A percentile compares a stretch with the other conserved stretches of the same genome.
Evolutionary conservation across 2,113 vertebrate species (phyloP).

Genomic region (Calyptomena viridis): DNA sequence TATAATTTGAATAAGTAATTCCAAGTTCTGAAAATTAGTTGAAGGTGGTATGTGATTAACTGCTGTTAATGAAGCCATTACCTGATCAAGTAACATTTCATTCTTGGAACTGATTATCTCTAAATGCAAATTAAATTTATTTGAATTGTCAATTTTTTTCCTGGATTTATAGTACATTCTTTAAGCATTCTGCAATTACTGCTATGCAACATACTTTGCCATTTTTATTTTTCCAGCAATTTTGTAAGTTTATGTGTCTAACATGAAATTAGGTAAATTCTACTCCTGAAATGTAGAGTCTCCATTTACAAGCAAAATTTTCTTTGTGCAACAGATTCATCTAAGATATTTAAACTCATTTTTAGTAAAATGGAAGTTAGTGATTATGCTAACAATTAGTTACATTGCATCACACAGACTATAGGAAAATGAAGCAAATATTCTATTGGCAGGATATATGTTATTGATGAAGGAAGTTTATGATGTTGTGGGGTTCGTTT

Average conservation of each 20-base stretch:
- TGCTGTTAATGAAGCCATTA: conserved; percentile 72
- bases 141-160: conserved; percentile 54
- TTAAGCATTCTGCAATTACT: background rate
- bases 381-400: background rate
- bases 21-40: conserved; percentile 68
- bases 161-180: background rate
- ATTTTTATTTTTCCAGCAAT: background rate
- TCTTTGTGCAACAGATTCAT: background rate
- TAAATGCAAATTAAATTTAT: conserved; percentile 73
- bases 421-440: background rate
- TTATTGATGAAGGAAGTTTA: background rate
- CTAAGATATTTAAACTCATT: background rate
- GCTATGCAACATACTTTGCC: background rate
- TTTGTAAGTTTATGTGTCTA: background rate
- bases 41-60: conserved; percentile 72
- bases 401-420: background rate
- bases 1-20: conserved; percentile 79
- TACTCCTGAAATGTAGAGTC: background rate
- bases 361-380: background rate
- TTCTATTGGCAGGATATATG: background rate
- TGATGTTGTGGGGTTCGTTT: background rate
- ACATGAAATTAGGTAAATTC: background rate
- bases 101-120: conserved; percentile 62
- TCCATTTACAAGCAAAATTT: background rate
- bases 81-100: conserved; percentile 69